phyloP scores from a whole-genome alignment of 2,797 vertebrate genomes.

The Hydrocynus forskahlii region DNA sequence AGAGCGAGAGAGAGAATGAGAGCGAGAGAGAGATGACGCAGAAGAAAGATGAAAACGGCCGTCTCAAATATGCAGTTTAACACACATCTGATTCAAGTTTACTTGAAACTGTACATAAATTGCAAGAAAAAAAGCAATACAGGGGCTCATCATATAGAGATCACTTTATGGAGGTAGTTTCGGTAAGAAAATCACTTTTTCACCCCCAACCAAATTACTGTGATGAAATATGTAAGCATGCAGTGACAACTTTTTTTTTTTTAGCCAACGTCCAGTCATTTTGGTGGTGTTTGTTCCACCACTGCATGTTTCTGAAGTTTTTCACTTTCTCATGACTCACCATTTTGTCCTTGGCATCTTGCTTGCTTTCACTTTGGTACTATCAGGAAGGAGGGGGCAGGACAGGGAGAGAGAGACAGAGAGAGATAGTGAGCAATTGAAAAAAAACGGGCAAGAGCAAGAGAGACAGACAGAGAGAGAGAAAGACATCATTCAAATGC shows the following conservation, averaged over 20 bases:
- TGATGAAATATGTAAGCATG: neutral
- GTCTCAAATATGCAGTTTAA: neutral
- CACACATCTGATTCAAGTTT: neutral
- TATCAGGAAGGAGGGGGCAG: conserved; percentile 58
- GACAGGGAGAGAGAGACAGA: conserved; percentile 23
- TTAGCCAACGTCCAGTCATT: neutral
- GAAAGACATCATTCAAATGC: conserved; percentile 38
- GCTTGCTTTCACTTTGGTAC: conserved; percentile 86
- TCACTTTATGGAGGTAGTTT: neutral
- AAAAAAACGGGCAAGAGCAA: neutral
- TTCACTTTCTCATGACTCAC: conserved; percentile 72
- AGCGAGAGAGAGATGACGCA: no score
- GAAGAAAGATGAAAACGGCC: no score
- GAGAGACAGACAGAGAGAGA: neutral
- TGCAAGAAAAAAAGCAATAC: neutral
- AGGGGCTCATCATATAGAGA: neutral
- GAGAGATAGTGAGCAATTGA: no score
- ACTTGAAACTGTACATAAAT: neutral
- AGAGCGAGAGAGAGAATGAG: no score
- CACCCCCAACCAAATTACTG: neutral
- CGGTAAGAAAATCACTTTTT: neutral
- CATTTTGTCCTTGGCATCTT: conserved; percentile 91
- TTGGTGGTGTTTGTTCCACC: neutral
- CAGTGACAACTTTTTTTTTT: no score
- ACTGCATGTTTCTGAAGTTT: conserved; percentile 25